Evolutionary conservation across 2,797 vertebrate genomes (phyloP), one percentile per base, ranked within the genome.

Genomic region (Acrocephalus scirpaceus): DNA sequence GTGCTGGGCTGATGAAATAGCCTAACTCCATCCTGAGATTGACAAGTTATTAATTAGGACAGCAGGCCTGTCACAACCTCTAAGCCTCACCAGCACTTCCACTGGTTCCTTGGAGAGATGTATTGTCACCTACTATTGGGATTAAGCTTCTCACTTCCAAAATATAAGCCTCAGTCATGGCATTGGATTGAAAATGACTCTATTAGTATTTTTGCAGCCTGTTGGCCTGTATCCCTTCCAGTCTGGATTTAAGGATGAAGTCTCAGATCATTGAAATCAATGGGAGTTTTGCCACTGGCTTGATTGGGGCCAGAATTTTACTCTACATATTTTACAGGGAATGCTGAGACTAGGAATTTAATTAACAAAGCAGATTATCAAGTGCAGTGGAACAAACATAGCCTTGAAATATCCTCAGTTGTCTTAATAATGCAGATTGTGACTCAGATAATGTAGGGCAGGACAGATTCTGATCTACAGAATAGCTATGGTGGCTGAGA

Each of bases 51-150:
- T 96, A 95, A 96, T 97, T 92, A 95, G 91, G 95, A 92, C 90
- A 97, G 93, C 88, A 95, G 77, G 93, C 93, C 90, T 96, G 96
- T 97, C 96, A 97, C 91, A 96, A 92, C 83, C 90, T 90, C 71
- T 97, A 95, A 96, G 20, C 81, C 86, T 97, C 94, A 96, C 56
- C 47, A 66, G 40, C 86, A 61, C 64, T 92, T 90, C n/a, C 36
- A 58, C 69, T 40, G 34, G n/a, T 27, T 95, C 94, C 95, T 97
- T 57, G 57, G 90, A 95, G 91, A 95, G 91, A 95, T 86, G 19
- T 44, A 87, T 91, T 96, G 95, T 95, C 74, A 0, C 56, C 86
- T 95, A 67, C 90, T 88, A 94, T 96, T 91, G 96, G 71, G 80
- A 95, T 92, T 95, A 94, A 93, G 21, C 67, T 73, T 87, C 87